phyloP scores from a whole-genome alignment of 2,113 vertebrate species.

The Entomyzon cyanotis region DNA sequence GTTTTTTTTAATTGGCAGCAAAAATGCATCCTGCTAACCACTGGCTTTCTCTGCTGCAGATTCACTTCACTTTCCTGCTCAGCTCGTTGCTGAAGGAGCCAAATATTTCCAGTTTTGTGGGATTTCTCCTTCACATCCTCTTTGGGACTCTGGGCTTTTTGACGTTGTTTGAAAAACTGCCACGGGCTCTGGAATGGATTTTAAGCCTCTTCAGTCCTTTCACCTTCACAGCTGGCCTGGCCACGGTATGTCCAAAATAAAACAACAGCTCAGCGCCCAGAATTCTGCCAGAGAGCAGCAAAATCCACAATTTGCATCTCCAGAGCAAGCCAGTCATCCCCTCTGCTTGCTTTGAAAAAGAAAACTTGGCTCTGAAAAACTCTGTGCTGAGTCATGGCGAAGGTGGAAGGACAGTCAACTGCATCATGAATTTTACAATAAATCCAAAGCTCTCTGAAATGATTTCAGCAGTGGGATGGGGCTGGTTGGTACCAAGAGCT shows the following conservation, averaged over 20 bases:
- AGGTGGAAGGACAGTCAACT: background rate
- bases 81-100: constrained; percentile 84
- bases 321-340: accelerated
- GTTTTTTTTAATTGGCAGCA: background rate
- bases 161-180: constrained; percentile 76
- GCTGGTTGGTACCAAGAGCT: background rate
- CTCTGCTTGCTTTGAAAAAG: background rate
- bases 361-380: background rate
- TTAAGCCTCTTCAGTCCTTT: constrained; percentile 84
- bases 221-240: constrained; percentile 82
- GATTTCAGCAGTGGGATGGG: background rate
- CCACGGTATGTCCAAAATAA: constrained; percentile 70
- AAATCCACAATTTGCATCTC: accelerated
- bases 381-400: accelerated
- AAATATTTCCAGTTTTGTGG: constrained; percentile 79
- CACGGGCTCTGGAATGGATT: constrained; percentile 75
- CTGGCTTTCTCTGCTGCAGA: constrained; percentile 63
- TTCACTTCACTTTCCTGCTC: constrained; percentile 88
- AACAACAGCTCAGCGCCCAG: background rate
- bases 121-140: constrained; percentile 78
- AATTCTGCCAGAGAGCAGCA: background rate
- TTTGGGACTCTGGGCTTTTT: constrained; percentile 80
- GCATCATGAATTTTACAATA: accelerated
- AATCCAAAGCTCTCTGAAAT: accelerated
- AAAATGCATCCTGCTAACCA: background rate